Evolutionary conservation across 2,797 vertebrate genomes (phyloP), one percentile per base, ranked within the genome.

Genomic region (Steatocranus sp.): DNA sequence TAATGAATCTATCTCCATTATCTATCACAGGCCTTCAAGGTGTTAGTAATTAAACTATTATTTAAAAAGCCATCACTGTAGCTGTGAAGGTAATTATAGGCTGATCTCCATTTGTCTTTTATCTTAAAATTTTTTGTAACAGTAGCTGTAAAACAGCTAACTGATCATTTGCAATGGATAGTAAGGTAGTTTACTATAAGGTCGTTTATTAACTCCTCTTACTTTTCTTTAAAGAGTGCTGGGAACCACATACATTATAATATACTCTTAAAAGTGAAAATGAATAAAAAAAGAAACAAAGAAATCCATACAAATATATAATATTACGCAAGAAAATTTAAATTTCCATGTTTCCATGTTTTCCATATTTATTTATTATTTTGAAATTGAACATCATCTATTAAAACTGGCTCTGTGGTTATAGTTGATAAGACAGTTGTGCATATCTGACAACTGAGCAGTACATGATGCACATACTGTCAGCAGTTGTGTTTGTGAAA

Each of bases 41-140:
- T 56, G 15, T 17, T 25, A 56, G 53, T 56, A 30, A 56, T 56
- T 30, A 56, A 17, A 61, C 56, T 0, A 1, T 61, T 61, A 61
- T 17, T n/a, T 34, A 61, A n/a, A 34, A 58, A 11, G 10, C 30
- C 30, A 58, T 34, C 30, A 34, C 6, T 58, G 27, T 58, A 58
- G 54, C 54, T 58, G 27, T 18, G 27, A 32, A 58, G 30, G 9
- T 34, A 34, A 34, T 58, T 58, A 58, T 34, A 34, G 56, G 56
- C 6, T 34, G n/a, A 61, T 34, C 10, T 61, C 30, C 56, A 34
- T 11, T 61, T 61, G 56, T 34, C 30, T 61, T 58, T 61, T 34
- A 61, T 34, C 17, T 61, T 34, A 61, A 61, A 34, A 3, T 0
- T 0, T 61, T 34, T 34, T 61, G 17, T 34, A 0, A 61, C 17